Percentiles rank a stretch among this genome's conserved stretches.
phyloP scores from a whole-genome alignment of 2,888 invertebrate genomes.

The Hypselothyrea guttata region DNA sequence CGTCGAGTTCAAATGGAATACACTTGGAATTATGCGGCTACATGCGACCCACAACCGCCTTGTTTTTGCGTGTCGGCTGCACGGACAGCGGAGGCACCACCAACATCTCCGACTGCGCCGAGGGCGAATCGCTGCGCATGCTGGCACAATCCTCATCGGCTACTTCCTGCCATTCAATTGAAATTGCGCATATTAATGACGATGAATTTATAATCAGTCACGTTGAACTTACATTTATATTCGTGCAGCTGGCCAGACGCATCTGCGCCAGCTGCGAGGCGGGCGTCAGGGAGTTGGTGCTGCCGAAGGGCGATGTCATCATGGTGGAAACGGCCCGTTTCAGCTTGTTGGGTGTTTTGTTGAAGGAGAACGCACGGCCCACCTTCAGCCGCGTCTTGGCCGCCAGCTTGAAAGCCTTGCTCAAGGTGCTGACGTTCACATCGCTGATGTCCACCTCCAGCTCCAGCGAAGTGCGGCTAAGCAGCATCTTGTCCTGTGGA shows the following conservation, averaged over 20 bases:
- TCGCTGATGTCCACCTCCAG: conserved; percentile 94
- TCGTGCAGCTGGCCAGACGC: conserved; percentile 92
- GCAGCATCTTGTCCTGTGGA: conserved; percentile 80
- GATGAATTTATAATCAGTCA: not conserved
- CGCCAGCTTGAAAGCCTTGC: conserved; percentile 95
- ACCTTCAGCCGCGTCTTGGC: conserved; percentile 92
- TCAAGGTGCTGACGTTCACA: conserved; percentile 92
- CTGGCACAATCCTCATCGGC: conserved; percentile 84
- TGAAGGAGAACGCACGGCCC: conserved; percentile 96
- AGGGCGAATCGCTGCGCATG: conserved; percentile 81
- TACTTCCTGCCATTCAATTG: conserved; percentile 86
- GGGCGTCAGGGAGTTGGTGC: conserved; percentile 91
- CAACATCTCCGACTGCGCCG: conserved; percentile 84
- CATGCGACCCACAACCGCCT: conserved; percentile 86
- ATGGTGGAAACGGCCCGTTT: conserved; percentile 97
- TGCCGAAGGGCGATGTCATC: conserved; percentile 95
- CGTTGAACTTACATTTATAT: conserved; percentile 87
- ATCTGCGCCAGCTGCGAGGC: conserved; percentile 93
- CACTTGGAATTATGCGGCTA: conserved; percentile 41
- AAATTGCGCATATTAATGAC: not conserved
- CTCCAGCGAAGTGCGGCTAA: conserved; percentile 84
- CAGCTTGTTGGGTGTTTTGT: conserved; percentile 96
- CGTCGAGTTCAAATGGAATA: conserved; percentile 61
- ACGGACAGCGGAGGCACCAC: conserved; percentile 90
- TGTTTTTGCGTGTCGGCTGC: conserved; percentile 91